Conservation (phyloP, 2,888 invertebrate genomes). For the Bellardia bayeri region DNA sequence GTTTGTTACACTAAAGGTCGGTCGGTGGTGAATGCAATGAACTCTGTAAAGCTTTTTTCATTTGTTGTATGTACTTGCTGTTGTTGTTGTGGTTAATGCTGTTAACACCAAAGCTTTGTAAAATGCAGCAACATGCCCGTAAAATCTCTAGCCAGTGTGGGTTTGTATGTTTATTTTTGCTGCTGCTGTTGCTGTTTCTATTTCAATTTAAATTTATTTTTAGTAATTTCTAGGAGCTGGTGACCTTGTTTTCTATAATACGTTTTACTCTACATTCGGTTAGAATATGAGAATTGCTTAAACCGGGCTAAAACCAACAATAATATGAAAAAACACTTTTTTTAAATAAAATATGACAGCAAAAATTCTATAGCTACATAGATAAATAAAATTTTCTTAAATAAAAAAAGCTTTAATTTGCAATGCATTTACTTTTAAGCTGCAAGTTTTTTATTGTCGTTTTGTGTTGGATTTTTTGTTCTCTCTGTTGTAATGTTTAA, state of each 20-base stretch:
- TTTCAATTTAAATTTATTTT: conserved; percentile 61
- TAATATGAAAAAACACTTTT: neutral
- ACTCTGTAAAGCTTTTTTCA: conserved; percentile 64
- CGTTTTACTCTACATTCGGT: conserved; percentile 27
- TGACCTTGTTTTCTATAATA: conserved; percentile 69
- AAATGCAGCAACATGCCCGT: conserved; percentile 28
- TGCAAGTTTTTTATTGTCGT: neutral
- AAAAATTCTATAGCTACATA: neutral
- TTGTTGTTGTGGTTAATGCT: conserved; percentile 2
- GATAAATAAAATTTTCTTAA: conserved; percentile 32
- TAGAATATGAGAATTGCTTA: conserved; percentile 41
- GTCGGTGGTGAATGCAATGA: conserved; percentile 64
- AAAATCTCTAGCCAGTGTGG: neutral
- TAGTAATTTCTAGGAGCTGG: conserved; percentile 69
- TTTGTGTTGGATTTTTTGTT: neutral
- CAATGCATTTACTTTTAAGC: conserved; percentile 32
- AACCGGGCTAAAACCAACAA: conserved; percentile 39
- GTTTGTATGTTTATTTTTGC: neutral
- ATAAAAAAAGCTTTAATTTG: conserved; percentile 53
- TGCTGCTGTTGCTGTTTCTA: neutral
- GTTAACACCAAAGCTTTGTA: conserved; percentile 39
- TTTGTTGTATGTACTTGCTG: neutral
- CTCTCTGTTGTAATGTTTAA: conserved; percentile 51
- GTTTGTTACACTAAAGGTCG: conserved; percentile 63
- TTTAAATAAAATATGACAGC: neutral